These are phyloP conservation scores for Enteromius treurensis DNA, from an alignment of 2,797 vertebrate genomes.

Conservation along the genomic window DNA sequence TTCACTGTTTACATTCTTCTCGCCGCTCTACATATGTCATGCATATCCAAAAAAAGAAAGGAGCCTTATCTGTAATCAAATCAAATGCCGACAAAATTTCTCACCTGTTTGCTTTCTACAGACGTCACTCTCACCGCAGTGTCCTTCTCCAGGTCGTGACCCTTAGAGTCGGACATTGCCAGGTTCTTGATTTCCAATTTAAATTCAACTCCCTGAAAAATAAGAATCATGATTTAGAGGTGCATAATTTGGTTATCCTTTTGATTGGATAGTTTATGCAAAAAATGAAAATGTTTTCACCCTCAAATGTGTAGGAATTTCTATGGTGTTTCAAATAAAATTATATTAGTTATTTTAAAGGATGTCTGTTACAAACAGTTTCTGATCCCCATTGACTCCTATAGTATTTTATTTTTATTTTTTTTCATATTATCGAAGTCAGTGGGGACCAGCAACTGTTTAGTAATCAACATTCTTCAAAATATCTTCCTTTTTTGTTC, in stretches of 20 bases:
- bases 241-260: background rate
- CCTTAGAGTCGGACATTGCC: conserved; percentile 84
- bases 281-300: background rate
- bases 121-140: conserved; percentile 81
- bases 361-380: background rate
- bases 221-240: background rate
- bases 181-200: conserved; percentile 90
- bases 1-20: too few species aligned
- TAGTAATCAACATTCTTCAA: background rate
- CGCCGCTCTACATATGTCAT: background rate
- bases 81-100: background rate
- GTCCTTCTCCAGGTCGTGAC: conserved; percentile 86
- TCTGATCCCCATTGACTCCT: background rate
- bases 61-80: background rate
- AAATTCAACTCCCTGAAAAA: conserved; percentile 81
- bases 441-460: background rate
- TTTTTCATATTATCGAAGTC: background rate
- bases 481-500: background rate
- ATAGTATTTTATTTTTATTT: background rate
- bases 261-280: background rate
- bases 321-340: background rate
- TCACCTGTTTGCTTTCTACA: conserved; percentile 77
- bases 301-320: background rate
- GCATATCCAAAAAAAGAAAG: background rate
- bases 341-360: background rate